Percentiles rank a stretch among this genome's conserved stretches.
Conservation (phyloP, 1,140 invertebrate genomes). For the Fragariocoptes setiger region DNA sequence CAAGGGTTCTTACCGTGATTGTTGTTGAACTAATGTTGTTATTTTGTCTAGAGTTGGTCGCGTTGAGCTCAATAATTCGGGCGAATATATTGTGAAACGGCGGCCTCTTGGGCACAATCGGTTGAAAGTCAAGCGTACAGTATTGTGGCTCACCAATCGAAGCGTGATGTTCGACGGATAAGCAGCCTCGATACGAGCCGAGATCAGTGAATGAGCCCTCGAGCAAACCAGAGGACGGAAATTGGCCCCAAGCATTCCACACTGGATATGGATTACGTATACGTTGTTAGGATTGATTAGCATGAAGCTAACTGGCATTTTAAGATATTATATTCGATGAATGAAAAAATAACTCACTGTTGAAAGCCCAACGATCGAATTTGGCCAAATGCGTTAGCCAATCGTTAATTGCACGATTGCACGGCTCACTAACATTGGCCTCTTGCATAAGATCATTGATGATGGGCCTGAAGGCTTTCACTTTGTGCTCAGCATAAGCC, state of each 20-base stretch:
- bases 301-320: too few relatives aligned
- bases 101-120: not conserved
- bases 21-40: not conserved
- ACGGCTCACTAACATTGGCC: not conserved
- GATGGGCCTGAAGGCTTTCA: not conserved
- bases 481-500: not conserved
- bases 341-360: too few relatives aligned
- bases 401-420: not conserved
- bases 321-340: too few relatives aligned
- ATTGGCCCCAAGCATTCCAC: not conserved
- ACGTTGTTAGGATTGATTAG: too few relatives aligned
- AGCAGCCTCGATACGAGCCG: not conserved
- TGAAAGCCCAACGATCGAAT: not conserved
- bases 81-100: not conserved
- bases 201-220: constrained; percentile 1
- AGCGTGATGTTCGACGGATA: not conserved
- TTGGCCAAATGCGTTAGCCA: not conserved
- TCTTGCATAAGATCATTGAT: not conserved
- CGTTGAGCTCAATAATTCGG: not conserved
- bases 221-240: not conserved
- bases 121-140: constrained; percentile 1
- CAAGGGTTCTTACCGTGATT: not conserved
- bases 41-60: not conserved
- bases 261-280: too few relatives aligned
- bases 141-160: not conserved